A percentile compares a stretch with the other conserved stretches of the same genome.
phyloP scores from a whole-genome alignment of 2,113 vertebrate genomes.

The Corythornis cristatus region DNA sequence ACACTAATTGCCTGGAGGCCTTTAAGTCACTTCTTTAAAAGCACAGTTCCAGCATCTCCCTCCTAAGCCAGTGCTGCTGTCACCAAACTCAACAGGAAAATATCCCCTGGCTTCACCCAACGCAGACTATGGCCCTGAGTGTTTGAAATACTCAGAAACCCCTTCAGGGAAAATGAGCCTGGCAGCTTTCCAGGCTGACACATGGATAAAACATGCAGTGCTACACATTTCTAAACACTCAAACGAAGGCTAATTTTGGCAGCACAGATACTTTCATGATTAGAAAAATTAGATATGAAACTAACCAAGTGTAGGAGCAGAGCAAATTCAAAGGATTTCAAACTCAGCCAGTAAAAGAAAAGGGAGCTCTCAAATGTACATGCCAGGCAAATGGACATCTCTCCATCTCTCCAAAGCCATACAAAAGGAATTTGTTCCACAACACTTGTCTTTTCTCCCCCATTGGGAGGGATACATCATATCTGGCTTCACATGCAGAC shows the following conservation, averaged over 20 bases:
- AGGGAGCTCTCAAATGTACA: not conserved
- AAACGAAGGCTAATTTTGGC: not conserved
- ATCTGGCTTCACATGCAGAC: not conserved
- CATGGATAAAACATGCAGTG: conserved; percentile 1
- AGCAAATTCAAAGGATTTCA: not conserved
- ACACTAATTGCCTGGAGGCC: not conserved
- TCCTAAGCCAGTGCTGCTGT: not conserved
- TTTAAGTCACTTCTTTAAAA: conserved; percentile 19
- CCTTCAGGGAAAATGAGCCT: not conserved
- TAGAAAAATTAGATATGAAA: conserved; percentile 10
- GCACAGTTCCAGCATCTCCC: not conserved
- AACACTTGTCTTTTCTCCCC: not conserved
- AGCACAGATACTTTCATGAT: not conserved
- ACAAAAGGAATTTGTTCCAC: not conserved
- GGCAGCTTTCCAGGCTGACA: conserved; percentile 5
- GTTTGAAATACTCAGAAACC: not conserved
- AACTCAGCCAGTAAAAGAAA: not conserved
- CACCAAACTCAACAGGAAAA: conserved; percentile 17
- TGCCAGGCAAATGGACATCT: not conserved
- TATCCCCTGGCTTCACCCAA: not conserved
- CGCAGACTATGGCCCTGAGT: not conserved
- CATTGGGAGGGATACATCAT: not conserved
- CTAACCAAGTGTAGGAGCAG: not conserved
- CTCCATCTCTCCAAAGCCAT: not conserved
- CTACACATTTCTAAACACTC: conserved; percentile 17